These are phyloP conservation scores for Neoitamus cyanurus DNA, from an alignment of 2,888 invertebrate species.

Conservation along the genomic window DNA sequence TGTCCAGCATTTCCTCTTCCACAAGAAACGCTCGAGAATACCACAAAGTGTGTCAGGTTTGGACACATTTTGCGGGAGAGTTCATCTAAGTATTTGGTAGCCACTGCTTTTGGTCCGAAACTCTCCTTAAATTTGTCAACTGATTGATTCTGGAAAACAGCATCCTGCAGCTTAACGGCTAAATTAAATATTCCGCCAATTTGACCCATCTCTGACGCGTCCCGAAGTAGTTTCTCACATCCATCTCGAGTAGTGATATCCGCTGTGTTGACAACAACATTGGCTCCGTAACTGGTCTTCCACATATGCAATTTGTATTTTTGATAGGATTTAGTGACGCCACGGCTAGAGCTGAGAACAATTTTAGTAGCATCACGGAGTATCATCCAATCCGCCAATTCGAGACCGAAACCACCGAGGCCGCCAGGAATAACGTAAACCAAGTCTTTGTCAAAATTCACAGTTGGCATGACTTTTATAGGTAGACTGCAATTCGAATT, in stretches of 20 bases:
- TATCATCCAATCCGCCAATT: constrained; percentile 87
- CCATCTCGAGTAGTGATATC: constrained; percentile 79
- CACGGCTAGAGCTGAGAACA: constrained; percentile 83
- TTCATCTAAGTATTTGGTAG: constrained; percentile 81
- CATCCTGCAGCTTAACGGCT: constrained; percentile 83
- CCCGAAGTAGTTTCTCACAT: constrained; percentile 75
- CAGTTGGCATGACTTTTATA: constrained; percentile 58
- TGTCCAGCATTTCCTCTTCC: constrained; percentile 93
- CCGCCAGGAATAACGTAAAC: constrained; percentile 79
- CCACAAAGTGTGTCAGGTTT: constrained; percentile 79
- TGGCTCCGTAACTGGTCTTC: constrained; percentile 74
- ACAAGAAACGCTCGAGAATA: constrained; percentile 92
- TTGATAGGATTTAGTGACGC: constrained; percentile 86
- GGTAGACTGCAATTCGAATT: constrained; percentile 58
- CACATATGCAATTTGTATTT: constrained; percentile 76
- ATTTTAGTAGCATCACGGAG: constrained; percentile 82
- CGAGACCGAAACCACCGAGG: constrained; percentile 92
- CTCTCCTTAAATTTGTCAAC: constrained; percentile 75
- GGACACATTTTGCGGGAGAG: constrained; percentile 72
- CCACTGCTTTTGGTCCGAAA: constrained; percentile 82
- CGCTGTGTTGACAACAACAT: constrained; percentile 75
- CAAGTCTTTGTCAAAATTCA: constrained; percentile 60
- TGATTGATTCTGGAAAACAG: constrained; percentile 81
- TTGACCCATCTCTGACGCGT: constrained; percentile 73
- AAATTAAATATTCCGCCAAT: constrained; percentile 90